Base-by-base conservation (phyloP, 2,797 vertebrate genomes). In the Sebastiscus tertius region DNA sequence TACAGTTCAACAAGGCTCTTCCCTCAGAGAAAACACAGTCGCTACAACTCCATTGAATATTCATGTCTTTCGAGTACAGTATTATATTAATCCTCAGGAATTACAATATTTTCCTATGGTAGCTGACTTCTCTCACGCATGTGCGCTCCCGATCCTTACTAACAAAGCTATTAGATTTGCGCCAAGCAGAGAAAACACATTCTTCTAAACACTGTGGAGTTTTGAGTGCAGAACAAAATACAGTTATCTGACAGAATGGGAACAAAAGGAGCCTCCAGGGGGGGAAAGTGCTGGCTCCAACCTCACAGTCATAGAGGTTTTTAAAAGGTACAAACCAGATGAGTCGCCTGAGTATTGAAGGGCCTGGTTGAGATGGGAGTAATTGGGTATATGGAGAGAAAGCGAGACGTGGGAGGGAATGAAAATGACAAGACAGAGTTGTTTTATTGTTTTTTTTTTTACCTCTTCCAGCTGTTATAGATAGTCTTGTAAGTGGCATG, bases 231-330 rank as follows among this genome's bases (percentile, higher is more conserved):
- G 71, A 76, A 72, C 27, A 84, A 89, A 83, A 84, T 68, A 63
- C 34, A 77, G 76, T 86, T 83, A 72, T 79, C 72, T 85, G 87
- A 88, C 84, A 91, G 86, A 87, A 91, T 88, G 82, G 79, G 88
- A 81, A 86, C 83, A 87, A 83, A 66, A 39, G 55, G 26, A 60
- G 62, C 64, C 83, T 77, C 58, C 22, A 0, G 62, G 61, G 80
- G 72, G 33, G 29, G 4, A 8, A 20, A 46, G 16, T 46, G 56
- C 70, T 81, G 70, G 55, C 77, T 86, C 39, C 46, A 54, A 67
- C 31, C 62, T 80, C 10, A 10, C 62, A 63, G 78, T 85, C 80
- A 72, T 66, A 26, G 26, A 63, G 68, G 65, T 75, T 90, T 88
- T 88, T 60, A 76, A 87, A 86, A 84, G 86, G 66, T 88, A 72